Evolutionary conservation across 2,113 vertebrate genomes (phyloP).

Genomic region (Chaetops frenatus): DNA sequence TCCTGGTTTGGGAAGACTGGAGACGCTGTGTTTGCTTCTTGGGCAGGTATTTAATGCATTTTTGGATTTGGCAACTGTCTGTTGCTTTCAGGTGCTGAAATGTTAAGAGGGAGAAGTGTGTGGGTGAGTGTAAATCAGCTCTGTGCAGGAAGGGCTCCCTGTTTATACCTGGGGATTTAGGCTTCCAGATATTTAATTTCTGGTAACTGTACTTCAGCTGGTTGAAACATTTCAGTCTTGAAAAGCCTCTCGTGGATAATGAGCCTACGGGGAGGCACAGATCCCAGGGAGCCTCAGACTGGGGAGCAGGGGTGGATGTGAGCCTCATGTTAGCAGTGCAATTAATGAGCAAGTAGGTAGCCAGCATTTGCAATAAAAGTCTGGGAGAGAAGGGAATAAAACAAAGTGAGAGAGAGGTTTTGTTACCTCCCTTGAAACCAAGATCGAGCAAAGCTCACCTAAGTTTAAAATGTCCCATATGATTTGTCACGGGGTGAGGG

Average conservation of each 20-base stretch:
- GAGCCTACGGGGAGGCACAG: accelerated
- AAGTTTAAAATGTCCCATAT: neutral
- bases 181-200: conserved; percentile 33
- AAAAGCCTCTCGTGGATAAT: conserved; percentile 8
- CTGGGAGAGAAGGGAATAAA: neutral
- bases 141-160: neutral
- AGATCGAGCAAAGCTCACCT: neutral
- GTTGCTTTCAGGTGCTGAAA: neutral
- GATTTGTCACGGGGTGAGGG: neutral
- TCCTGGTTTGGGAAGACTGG: neutral
- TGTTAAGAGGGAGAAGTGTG: neutral
- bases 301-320: neutral
- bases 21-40: neutral
- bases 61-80: neutral
- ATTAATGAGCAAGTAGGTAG: neutral
- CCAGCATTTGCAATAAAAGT: neutral
- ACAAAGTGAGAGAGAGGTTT: neutral
- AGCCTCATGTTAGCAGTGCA: neutral
- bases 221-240: neutral
- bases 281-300: neutral
- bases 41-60: neutral
- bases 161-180: neutral
- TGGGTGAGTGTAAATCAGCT: neutral
- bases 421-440: neutral
- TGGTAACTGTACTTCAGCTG: neutral